phyloP scores from a whole-genome alignment of 2,797 vertebrate species.

The Peromyscus aztecus region DNA sequence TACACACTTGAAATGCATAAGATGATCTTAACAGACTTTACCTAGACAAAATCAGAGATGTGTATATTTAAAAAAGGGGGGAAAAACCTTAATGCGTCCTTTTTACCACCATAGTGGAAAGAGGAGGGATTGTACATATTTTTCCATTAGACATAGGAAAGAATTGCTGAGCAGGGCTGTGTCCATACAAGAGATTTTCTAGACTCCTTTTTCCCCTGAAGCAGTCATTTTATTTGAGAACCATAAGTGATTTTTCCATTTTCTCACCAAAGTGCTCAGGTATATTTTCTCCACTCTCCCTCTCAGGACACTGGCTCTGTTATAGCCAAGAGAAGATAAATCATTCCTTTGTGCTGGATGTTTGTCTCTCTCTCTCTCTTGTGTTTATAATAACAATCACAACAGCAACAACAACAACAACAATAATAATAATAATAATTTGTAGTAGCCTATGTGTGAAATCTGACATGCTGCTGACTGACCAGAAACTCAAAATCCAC shows the following conservation, averaged over 20 bases:
- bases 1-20: constrained; percentile 44
- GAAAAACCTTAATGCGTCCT: constrained; percentile 40
- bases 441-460: constrained; percentile 60
- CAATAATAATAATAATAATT: neutral
- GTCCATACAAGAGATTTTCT: constrained; percentile 75
- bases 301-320: constrained; percentile 73
- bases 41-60: constrained; percentile 56
- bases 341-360: constrained; percentile 68
- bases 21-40: constrained; percentile 46
- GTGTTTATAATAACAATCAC: neutral
- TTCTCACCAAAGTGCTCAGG: constrained; percentile 79
- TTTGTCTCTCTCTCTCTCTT: constrained; percentile 46
- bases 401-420: neutral
- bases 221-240: constrained; percentile 79
- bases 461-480: constrained; percentile 65
- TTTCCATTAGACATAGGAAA: constrained; percentile 80
- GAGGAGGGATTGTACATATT: constrained; percentile 45
- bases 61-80: neutral
- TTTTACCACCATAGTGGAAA: constrained; percentile 80
- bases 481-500: constrained; percentile 71
- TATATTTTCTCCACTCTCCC: constrained; percentile 75
- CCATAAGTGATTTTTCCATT: constrained; percentile 83
- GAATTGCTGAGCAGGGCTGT: constrained; percentile 77
- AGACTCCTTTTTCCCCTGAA: constrained; percentile 82
- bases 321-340: constrained; percentile 65